Base-by-base conservation (phyloP, 2,113 vertebrate species). In the Epinephelus fuscoguttatus region DNA sequence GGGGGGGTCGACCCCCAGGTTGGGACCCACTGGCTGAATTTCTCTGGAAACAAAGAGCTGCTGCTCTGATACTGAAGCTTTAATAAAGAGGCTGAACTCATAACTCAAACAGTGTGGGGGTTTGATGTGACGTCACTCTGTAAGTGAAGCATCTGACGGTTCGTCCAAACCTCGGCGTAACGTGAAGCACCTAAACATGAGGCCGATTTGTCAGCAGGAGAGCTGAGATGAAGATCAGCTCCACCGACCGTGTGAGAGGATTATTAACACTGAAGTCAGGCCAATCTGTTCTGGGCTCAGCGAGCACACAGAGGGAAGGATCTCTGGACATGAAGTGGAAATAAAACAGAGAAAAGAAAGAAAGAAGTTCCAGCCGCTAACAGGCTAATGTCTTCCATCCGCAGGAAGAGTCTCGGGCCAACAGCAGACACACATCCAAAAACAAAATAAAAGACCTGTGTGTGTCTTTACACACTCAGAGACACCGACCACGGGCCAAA, bases 331-430 rank as follows among this genome's bases (percentile, higher is more conserved):
- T 49, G 3, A 81, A 61, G 66, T 70, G 67, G 70, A 78, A 79
- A 82, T 75, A 55, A 64, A 77, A 47, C 47, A 63, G 62, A 78
- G 27, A 61, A 12, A 45, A 45, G 42, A 45, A 12, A 45, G 40
- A 70, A 68, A 77, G 27, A 49, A 4, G 64, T 59, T 91, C 91
- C 89, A 88, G 73, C 61, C 2, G 55, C 78, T 84, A 84, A 83
- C 75, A 84, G 71, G 63, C 67, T 86, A 85, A 90, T 89, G 78
- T 62, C 71, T 88, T 93, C 84, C 85, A 90, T 89, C 74, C 68
- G 33, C 55, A 78, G 70, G 64, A 79, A 53, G 56, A 42, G 50
- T 30, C 45, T 30, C 9, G 2, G 0, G 80, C 89, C 84, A 87
- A 75, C 71, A 70, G 50, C 71, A 33, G 49, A 80, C 69, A 66